These are phyloP conservation scores for Lasioglossum albipes DNA, from an alignment of 1,140 invertebrate species.

Conservation along the genomic window DNA sequence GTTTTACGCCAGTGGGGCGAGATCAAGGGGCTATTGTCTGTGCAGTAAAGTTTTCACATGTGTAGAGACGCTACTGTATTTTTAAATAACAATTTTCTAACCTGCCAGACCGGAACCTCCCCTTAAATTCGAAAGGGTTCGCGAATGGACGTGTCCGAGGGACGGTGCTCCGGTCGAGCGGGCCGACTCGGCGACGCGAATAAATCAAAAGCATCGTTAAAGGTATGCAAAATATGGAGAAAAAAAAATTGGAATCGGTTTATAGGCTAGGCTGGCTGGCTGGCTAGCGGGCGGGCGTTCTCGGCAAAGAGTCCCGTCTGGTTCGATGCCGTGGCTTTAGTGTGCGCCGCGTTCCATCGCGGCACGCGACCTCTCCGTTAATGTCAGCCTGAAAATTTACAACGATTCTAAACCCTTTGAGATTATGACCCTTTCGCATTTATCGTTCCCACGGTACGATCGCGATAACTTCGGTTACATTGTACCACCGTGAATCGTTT, in stretches of 20 bases:
- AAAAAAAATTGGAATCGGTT: conserved; percentile 14
- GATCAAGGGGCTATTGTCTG: no score
- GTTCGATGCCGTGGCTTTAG: conserved; percentile 34
- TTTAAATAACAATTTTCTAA: no score
- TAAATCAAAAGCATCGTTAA: neutral
- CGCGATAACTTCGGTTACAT: conserved; percentile 41
- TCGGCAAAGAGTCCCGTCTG: conserved; percentile 6
- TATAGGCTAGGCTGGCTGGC: neutral
- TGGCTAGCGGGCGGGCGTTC: neutral
- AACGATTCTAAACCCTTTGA: conserved; percentile 46
- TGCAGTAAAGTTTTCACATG: no score
- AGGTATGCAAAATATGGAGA: neutral
- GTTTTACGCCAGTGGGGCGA: no score
- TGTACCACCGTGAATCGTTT: conserved; percentile 26
- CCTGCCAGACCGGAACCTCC: no score
- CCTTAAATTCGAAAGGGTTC: neutral
- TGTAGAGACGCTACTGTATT: no score
- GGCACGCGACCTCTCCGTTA: conserved; percentile 48
- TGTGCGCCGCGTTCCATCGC: conserved; percentile 12
- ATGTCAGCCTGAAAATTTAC: conserved; percentile 47
- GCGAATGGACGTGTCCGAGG: neutral
- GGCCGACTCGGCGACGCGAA: no score
- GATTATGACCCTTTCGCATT: conserved; percentile 37
- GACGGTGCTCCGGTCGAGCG: neutral
- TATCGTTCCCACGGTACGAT: conserved; percentile 35